Percentiles rank a stretch among this genome's conserved stretches.
Evolutionary conservation across 2,888 invertebrate species (phyloP).

Genomic region (Anaspis maculata): DNA sequence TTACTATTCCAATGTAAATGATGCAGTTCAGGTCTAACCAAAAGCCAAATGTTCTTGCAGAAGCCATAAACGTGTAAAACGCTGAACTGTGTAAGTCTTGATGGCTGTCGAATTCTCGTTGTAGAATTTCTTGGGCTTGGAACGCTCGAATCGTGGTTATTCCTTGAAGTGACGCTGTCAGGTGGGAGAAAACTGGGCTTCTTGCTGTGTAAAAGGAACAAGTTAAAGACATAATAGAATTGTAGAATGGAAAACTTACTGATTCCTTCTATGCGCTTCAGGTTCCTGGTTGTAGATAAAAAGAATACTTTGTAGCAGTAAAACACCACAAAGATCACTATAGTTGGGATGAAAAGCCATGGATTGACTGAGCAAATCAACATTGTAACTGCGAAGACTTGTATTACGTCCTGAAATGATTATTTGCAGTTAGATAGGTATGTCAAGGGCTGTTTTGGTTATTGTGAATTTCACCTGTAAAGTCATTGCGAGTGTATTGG

Average conservation of each 20-base stretch:
- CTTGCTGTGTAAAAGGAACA: slow-evolving; percentile 46
- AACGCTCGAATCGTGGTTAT: slow-evolving; percentile 67
- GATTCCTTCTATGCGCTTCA: slow-evolving; percentile 52
- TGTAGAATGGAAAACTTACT: slow-evolving; percentile 19
- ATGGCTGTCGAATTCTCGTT: slow-evolving; percentile 51
- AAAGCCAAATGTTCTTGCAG: slow-evolving; percentile 59
- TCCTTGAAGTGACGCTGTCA: slow-evolving; percentile 65
- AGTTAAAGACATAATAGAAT: no score
- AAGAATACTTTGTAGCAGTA: background rate
- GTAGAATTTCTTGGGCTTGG: slow-evolving; percentile 53
- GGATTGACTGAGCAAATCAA: slow-evolving; percentile 63
- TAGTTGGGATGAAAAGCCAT: slow-evolving; percentile 51
- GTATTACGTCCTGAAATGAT: slow-evolving; percentile 49
- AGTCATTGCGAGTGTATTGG: slow-evolving; percentile 45
- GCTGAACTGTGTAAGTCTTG: slow-evolving; percentile 61
- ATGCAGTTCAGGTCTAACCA: slow-evolving; percentile 58
- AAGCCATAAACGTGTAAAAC: slow-evolving; percentile 55
- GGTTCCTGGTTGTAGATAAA: slow-evolving; percentile 45
- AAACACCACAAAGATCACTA: slow-evolving; percentile 52
- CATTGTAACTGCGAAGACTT: slow-evolving; percentile 54
- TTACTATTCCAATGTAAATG: slow-evolving; percentile 53
- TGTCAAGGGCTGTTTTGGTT: no score
- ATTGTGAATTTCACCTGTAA: slow-evolving; percentile 36
- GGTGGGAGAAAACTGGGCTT: slow-evolving; percentile 66
- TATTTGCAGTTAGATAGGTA: background rate